These are phyloP conservation scores for Zapornia atra DNA, from an alignment of 2,113 vertebrate genomes.

Conservation along the genomic window DNA sequence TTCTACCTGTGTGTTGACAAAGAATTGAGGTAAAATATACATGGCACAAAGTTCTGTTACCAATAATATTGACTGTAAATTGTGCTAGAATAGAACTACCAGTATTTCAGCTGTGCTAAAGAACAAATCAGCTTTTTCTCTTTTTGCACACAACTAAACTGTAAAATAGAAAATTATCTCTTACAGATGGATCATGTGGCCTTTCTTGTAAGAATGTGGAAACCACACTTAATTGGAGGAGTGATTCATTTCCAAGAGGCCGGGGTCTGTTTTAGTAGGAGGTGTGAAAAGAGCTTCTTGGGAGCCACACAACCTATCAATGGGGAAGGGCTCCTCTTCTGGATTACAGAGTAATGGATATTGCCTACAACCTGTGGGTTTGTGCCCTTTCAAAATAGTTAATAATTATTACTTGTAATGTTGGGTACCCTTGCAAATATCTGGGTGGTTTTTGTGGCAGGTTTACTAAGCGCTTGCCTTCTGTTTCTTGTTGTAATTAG, in stretches of 20 bases:
- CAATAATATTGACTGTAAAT: neutral
- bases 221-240: neutral
- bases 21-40: neutral
- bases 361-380: neutral
- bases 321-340: neutral
- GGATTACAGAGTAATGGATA: neutral
- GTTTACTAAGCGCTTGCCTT: neutral
- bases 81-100: neutral
- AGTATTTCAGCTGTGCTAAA: neutral
- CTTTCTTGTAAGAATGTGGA: neutral
- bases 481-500: neutral
- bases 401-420: neutral
- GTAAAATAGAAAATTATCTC: neutral
- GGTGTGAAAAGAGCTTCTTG: neutral
- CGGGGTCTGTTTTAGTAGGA: neutral
- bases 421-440: neutral
- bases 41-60: neutral
- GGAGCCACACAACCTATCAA: neutral
- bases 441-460: neutral
- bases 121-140: neutral
- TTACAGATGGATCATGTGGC: neutral
- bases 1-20: neutral
- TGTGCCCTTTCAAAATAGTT: neutral
- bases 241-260: neutral
- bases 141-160: neutral